Evolutionary conservation across 2,797 vertebrate genomes (phyloP).

Genomic region (Loris lydekkerianus): DNA sequence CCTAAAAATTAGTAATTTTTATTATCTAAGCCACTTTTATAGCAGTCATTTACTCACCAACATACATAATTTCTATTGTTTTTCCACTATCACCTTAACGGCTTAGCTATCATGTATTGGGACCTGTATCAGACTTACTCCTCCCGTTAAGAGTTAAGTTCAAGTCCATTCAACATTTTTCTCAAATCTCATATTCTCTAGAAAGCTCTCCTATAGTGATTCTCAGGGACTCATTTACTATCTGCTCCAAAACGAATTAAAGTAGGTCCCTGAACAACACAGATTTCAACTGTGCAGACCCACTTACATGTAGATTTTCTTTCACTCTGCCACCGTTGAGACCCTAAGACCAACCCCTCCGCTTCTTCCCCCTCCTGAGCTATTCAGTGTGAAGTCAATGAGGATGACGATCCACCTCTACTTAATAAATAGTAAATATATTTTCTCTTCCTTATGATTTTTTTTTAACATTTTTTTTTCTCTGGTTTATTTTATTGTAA

Average conservation of each 20-base stretch:
- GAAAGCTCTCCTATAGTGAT: background rate
- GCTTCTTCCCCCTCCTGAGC: background rate
- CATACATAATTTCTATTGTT: background rate
- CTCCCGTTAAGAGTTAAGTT: background rate
- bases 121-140: background rate
- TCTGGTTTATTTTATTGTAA: background rate
- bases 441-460: background rate
- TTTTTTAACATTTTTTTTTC: background rate
- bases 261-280: too few relatives aligned
- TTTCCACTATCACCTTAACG: background rate
- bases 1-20: background rate
- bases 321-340: background rate
- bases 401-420: background rate
- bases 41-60: background rate
- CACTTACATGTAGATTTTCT: too few relatives aligned
- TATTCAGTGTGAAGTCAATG: background rate
- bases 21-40: slow-evolving; percentile 19
- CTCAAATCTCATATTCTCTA: background rate
- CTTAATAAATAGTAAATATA: background rate
- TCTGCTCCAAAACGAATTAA: background rate
- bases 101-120: background rate
- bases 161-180: background rate
- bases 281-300: background rate
- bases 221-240: background rate
- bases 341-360: background rate